Evolutionary conservation across 2,888 invertebrate species (phyloP).

Genomic region (Sisyra nigra): DNA sequence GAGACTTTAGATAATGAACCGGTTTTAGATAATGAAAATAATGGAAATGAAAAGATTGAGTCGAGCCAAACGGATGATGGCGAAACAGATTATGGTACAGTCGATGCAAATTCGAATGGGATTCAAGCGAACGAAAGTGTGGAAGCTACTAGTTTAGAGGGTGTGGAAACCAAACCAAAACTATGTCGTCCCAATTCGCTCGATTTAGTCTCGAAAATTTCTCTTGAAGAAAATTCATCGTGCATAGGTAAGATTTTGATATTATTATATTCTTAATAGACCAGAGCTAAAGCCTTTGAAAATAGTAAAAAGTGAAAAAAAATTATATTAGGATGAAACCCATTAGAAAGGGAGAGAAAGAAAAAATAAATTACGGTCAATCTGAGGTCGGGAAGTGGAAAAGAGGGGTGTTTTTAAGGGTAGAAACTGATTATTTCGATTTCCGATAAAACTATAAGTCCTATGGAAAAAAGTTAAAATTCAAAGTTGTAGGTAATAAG

Average conservation of each 20-base stretch:
- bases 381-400: too few relatives aligned
- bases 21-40: constrained; percentile 6
- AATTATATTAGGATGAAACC: too few relatives aligned
- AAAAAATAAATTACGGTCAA: too few relatives aligned
- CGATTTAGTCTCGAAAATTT: constrained; percentile 9
- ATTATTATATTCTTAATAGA: too few relatives aligned
- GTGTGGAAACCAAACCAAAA: constrained; percentile 1
- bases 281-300: too few relatives aligned
- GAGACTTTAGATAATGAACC: not conserved
- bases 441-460: too few relatives aligned
- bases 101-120: not conserved
- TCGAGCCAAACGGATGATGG: not conserved
- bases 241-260: constrained; percentile 1
- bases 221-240: not conserved
- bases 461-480: too few relatives aligned
- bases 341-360: too few relatives aligned
- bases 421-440: too few relatives aligned
- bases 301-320: too few relatives aligned
- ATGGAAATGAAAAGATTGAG: not conserved
- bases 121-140: not conserved
- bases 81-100: not conserved
- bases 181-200: constrained; percentile 10
- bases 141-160: not conserved
- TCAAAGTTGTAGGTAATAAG: too few relatives aligned
- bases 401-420: too few relatives aligned